A percentile compares a stretch with the other conserved stretches of the same genome.
phyloP scores from a whole-genome alignment of 92 coral and sea anemone species.

The Zoanthus gigantus region DNA sequence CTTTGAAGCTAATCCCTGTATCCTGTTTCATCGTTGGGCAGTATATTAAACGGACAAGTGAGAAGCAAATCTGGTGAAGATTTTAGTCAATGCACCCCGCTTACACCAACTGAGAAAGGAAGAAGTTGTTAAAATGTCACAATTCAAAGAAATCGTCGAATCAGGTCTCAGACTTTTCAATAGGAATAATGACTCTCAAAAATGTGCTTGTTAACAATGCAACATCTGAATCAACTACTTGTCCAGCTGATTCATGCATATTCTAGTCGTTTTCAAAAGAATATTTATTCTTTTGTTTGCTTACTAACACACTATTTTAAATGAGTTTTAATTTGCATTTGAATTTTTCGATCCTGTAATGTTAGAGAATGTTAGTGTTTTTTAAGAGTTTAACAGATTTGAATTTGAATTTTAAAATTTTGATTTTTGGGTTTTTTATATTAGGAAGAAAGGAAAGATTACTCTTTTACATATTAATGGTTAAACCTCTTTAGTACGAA shows the following conservation, averaged over 20 bases:
- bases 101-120: background rate
- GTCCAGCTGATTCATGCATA: conserved; percentile 33
- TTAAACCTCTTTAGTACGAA: no score
- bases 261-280: conserved; percentile 25
- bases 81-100: background rate
- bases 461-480: no score
- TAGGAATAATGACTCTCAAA: conserved; percentile 20
- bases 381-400: background rate
- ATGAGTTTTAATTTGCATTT: conserved; percentile 24
- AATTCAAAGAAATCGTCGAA: conserved; percentile 33
- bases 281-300: conserved; percentile 23
- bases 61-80: background rate
- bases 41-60: background rate
- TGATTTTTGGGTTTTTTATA: no score
- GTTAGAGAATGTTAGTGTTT: background rate
- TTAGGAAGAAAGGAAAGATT: background rate
- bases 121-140: conserved; percentile 13
- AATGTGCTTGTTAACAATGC: conserved; percentile 14
- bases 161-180: conserved; percentile 29
- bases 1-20: background rate
- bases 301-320: background rate
- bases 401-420: no score
- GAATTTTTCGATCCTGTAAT: background rate
- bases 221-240: conserved; percentile 48
- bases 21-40: background rate